These are phyloP conservation scores for Cryptus viduatorius DNA, from an alignment of 2,888 invertebrate species.

Conservation along the genomic window DNA sequence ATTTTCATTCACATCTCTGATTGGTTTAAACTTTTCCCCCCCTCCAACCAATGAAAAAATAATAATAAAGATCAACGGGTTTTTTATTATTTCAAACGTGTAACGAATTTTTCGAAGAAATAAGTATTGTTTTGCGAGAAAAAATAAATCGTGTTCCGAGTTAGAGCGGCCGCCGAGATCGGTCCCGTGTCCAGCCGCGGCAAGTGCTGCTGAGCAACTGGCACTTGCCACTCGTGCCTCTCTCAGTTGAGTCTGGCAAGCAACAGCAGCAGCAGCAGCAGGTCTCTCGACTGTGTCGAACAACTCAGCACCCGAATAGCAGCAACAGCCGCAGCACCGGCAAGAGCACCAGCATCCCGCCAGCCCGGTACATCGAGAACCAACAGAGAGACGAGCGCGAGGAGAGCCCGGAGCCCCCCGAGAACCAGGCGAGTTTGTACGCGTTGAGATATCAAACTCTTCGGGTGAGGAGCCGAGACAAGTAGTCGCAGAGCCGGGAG, in stretches of 20 bases:
- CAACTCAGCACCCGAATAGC: conserved; percentile 17
- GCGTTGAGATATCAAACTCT: conserved; percentile 14
- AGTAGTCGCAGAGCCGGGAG: background rate
- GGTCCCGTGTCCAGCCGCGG: conserved; percentile 77
- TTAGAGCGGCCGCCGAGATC: background rate
- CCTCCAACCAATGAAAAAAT: background rate
- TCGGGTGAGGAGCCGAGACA: conserved; percentile 19
- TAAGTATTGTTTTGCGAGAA: background rate
- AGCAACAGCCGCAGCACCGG: background rate
- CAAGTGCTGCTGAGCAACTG: conserved; percentile 83
- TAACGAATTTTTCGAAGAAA: conserved; percentile 7
- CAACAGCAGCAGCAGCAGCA: conserved; percentile 19
- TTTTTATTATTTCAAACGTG: background rate
- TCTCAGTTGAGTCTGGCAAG: conserved; percentile 48
- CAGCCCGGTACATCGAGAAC: conserved; percentile 25
- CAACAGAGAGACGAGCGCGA: background rate
- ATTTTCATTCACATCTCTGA: background rate
- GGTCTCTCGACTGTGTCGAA: conserved; percentile 20
- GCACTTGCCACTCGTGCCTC: conserved; percentile 74
- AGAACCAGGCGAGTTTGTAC: conserved; percentile 15
- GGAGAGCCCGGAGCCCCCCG: background rate
- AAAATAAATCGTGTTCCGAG: conserved; percentile 26
- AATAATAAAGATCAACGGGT: too few species aligned
- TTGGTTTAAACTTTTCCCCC: too few species aligned
- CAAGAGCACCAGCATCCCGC: conserved; percentile 39